A percentile compares a stretch with the other conserved stretches of the same genome.
phyloP scores from a whole-genome alignment of 2,113 vertebrate genomes.

The Ptilonorhynchus violaceus region DNA sequence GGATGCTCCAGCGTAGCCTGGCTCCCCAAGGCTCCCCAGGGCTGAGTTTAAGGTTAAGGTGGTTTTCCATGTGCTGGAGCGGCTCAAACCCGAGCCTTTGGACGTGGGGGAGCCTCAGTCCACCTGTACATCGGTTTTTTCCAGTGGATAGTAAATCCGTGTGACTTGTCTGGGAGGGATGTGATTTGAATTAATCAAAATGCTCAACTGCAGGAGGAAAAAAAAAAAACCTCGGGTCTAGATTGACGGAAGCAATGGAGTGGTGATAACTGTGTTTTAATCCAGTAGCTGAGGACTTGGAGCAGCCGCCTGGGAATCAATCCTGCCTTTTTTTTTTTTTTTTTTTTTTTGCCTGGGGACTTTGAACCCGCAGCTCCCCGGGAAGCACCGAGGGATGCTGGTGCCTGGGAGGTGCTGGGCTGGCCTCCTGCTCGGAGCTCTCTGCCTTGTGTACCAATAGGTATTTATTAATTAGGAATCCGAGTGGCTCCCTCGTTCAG shows the following conservation, averaged over 20 bases:
- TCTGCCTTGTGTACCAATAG: conserved; percentile 23
- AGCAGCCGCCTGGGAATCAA: background rate
- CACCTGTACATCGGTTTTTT: background rate
- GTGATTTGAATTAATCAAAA: conserved; percentile 66
- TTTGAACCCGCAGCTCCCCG: accelerated
- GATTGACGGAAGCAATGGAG: conserved; percentile 23
- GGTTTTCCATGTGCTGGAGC: accelerated
- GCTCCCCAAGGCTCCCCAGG: background rate
- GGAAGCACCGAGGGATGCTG: background rate
- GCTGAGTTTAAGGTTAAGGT: background rate
- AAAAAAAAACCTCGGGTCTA: background rate
- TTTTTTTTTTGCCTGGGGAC: background rate
- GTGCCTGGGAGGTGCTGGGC: background rate
- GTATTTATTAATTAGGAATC: conserved; percentile 53
- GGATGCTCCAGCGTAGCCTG: background rate
- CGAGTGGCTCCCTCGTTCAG: conserved; percentile 6
- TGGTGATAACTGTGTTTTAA: conserved; percentile 53
- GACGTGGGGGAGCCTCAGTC: background rate
- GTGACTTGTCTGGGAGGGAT: background rate
- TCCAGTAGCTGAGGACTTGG: conserved; percentile 39
- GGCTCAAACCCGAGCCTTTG: background rate
- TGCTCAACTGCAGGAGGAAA: background rate
- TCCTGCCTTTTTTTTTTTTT: background rate
- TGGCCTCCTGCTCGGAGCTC: background rate
- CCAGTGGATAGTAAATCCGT: background rate